These are phyloP conservation scores for Picathartes gymnocephalus DNA, from an alignment of 2,113 vertebrate species.

Conservation along the genomic window DNA sequence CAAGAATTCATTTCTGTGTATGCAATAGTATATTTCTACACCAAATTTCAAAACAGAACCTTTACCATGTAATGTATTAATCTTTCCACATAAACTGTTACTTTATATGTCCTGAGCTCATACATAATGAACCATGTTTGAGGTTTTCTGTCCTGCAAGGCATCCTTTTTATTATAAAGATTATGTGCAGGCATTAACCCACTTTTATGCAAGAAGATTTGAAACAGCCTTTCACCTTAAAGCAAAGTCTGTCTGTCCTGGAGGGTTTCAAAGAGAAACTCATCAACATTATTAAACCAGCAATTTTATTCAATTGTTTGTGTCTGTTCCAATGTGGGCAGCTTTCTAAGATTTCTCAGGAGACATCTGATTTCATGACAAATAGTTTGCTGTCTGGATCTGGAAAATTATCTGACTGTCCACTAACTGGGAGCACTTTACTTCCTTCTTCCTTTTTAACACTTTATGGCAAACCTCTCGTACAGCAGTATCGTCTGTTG, in stretches of 20 bases:
- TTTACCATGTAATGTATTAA: background rate
- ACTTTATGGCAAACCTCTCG: background rate
- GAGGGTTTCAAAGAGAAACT: background rate
- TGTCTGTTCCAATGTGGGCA: background rate
- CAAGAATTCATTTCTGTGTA: background rate
- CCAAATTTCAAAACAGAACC: background rate
- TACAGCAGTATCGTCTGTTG: background rate
- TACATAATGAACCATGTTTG: background rate
- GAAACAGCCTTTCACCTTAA: background rate
- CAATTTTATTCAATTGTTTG: background rate
- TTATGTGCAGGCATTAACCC: background rate
- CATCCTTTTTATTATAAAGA: background rate
- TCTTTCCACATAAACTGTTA: background rate
- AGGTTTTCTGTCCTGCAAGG: background rate
- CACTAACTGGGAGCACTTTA: background rate
- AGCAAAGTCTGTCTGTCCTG: background rate
- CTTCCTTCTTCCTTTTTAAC: background rate
- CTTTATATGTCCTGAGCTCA: background rate
- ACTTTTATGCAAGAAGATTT: background rate
- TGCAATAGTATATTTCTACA: background rate
- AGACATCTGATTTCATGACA: conserved; percentile 67
- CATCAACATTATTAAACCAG: background rate
- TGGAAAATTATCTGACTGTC: conserved; percentile 20
- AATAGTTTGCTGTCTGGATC: conserved; percentile 10
- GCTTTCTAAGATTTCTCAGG: conserved; percentile 40